These are phyloP conservation scores for Coptodon rendalli DNA, from an alignment of 2,113 vertebrate species.

Conservation along the genomic window DNA sequence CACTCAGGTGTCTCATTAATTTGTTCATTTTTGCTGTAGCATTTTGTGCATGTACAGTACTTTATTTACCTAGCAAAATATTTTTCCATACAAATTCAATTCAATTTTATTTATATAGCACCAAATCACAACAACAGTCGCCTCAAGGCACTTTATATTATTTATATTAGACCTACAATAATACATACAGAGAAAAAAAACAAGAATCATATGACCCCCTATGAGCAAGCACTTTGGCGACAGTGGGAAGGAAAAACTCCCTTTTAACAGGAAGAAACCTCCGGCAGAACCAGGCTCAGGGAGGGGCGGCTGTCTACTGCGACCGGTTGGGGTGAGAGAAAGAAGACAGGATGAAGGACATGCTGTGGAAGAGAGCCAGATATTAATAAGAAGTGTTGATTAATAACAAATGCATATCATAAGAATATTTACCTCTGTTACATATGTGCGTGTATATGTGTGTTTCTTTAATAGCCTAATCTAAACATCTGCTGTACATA, in stretches of 20 bases:
- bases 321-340: too few relatives aligned
- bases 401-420: background rate
- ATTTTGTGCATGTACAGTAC: background rate
- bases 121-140: background rate
- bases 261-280: background rate
- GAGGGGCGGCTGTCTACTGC: background rate
- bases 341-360: too few relatives aligned
- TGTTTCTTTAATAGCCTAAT: background rate
- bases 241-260: background rate
- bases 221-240: background rate
- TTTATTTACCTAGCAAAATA: background rate
- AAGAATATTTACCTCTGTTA: background rate
- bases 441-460: accelerated
- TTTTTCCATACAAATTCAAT: background rate
- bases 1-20: background rate
- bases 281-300: background rate
- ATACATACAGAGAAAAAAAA: background rate
- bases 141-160: background rate
- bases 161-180: background rate
- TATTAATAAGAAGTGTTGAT: too few relatives aligned
- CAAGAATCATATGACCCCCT: background rate
- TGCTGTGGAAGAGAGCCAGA: too few relatives aligned
- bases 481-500: background rate
- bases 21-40: background rate
- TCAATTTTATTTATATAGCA: background rate